phyloP scores from a whole-genome alignment of 2,113 vertebrate species.

The Burhinus oedicnemus region DNA sequence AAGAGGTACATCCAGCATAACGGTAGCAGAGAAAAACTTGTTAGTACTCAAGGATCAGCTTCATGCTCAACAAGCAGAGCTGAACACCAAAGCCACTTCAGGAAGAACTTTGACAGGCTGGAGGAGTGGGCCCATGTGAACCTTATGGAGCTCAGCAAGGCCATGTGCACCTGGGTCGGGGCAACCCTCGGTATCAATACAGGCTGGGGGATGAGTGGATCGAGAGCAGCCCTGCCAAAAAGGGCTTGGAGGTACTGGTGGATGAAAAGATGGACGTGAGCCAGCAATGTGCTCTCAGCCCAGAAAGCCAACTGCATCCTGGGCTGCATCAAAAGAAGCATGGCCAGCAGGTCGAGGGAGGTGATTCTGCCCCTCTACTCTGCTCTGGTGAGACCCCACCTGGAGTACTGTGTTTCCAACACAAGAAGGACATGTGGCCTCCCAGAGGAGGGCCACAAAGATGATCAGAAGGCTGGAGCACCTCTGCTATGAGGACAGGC shows the following conservation, averaged over 20 bases:
- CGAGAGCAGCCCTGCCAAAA: background rate
- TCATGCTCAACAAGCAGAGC: background rate
- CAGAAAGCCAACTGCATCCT: fast-evolving
- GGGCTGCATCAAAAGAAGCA: fast-evolving
- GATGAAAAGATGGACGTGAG: fast-evolving
- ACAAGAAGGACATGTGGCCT: background rate
- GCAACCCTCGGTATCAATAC: fast-evolving
- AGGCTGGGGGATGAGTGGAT: background rate
- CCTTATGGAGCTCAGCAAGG: background rate
- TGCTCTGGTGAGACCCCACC: background rate
- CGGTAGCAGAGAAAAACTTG: background rate
- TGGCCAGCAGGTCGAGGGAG: fast-evolving
- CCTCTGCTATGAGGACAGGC: fast-evolving
- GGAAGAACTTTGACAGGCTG: background rate
- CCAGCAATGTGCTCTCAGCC: fast-evolving
- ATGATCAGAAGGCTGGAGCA: background rate
- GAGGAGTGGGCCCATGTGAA: fast-evolving
- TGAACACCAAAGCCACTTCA: background rate
- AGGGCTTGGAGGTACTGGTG: background rate
- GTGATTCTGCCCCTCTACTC: background rate
- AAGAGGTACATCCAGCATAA: background rate
- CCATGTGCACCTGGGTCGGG: fast-evolving
- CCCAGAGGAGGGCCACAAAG: background rate
- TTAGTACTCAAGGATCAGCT: background rate
- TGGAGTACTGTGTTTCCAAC: fast-evolving